These are phyloP conservation scores for Nemotelus pantherinus DNA, from an alignment of 2,888 invertebrate species.

Conservation along the genomic window DNA sequence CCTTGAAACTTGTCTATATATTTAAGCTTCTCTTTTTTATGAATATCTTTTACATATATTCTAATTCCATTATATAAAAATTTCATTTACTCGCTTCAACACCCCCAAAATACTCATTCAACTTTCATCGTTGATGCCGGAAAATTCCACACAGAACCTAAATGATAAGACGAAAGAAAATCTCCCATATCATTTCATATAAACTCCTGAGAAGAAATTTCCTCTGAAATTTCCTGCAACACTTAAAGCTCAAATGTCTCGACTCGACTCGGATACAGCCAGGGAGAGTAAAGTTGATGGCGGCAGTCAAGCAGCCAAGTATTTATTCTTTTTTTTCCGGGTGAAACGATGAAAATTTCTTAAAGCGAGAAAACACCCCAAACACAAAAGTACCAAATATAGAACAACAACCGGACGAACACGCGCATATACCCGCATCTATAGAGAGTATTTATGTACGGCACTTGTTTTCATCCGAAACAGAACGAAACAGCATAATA, in stretches of 20 bases:
- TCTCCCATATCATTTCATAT: no score
- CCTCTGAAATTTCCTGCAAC: not conserved
- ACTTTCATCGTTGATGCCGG: no score
- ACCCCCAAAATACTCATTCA: no score
- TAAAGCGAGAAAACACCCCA: not conserved
- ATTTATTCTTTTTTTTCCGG: no score
- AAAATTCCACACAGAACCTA: no score
- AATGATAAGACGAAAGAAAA: no score
- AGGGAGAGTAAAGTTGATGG: not conserved
- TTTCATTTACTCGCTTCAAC: no score
- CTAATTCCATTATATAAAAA: no score
- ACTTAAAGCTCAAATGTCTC: not conserved
- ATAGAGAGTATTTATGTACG: not conserved
- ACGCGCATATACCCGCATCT: not conserved
- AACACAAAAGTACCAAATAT: conserved; percentile 5
- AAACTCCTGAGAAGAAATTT: not conserved
- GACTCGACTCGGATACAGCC: not conserved
- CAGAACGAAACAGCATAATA: conserved; percentile 9
- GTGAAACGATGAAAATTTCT: not conserved
- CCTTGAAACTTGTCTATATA: no score
- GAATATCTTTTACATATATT: no score
- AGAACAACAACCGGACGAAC: conserved; percentile 5
- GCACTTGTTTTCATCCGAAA: not conserved
- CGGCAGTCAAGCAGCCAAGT: not conserved
- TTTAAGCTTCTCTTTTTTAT: no score